Conservation (phyloP, 1,140 invertebrate species). For the Schlechtendalia chinensis region DNA sequence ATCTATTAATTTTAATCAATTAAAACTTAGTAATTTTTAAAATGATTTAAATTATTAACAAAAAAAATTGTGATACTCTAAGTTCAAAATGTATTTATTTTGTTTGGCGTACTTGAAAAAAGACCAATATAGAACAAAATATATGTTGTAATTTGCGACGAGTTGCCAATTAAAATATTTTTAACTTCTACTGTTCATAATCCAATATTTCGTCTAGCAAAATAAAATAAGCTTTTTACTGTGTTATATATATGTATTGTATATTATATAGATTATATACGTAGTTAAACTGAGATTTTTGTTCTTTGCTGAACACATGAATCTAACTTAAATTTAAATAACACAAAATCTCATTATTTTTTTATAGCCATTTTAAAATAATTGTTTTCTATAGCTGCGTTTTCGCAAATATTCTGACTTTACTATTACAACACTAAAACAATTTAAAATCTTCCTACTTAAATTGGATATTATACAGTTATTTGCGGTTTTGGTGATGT, state of each 20-base stretch:
- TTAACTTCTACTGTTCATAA: neutral
- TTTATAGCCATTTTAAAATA: neutral
- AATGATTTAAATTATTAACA: too few relatives aligned
- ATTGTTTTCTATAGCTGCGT: too few relatives aligned
- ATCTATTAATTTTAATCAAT: too few relatives aligned
- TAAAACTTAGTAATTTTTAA: too few relatives aligned
- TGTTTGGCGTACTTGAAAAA: neutral
- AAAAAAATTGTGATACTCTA: too few relatives aligned
- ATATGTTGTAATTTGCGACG: neutral
- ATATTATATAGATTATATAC: neutral
- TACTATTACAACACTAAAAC: too few relatives aligned
- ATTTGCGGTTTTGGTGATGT: too few relatives aligned
- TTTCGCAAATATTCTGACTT: too few relatives aligned
- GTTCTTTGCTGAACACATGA: neutral
- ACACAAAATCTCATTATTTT: neutral
- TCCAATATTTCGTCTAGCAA: neutral
- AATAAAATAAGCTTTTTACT: neutral
- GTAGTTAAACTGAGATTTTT: neutral
- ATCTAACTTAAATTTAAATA: neutral
- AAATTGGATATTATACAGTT: too few relatives aligned
- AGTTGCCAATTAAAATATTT: slow-evolving; percentile 22
- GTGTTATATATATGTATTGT: neutral
- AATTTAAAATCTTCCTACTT: too few relatives aligned
- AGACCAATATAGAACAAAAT: neutral
- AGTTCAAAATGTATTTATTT: too few relatives aligned